Base-by-base conservation (phyloP, 2,113 vertebrate species). In the Mus pahari region DNA sequence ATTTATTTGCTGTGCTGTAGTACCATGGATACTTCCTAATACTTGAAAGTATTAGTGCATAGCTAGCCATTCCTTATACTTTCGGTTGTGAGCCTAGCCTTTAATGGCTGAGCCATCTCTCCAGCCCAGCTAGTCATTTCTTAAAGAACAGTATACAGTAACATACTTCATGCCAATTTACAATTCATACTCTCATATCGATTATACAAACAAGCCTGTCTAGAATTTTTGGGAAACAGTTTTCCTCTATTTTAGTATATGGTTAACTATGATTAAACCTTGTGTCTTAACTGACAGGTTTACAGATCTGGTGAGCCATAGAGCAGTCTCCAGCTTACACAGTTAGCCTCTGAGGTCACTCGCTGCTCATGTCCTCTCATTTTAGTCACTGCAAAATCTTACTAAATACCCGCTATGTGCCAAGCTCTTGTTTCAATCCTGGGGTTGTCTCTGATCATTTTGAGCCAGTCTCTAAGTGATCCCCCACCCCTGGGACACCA, bases 391-490 rank as follows among this genome's bases (percentile, higher is more conserved):
- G 55, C 33, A 89, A 96, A 70, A 89, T 91, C 53, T 82, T 94
- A 92, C 73, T 94, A 78, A 70, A 78, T 39, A 74, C 16, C 87
- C 89, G 70, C 86, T 84, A 68, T 71, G 6, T 84, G 26, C 28
- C 78, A 96, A 19, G 22, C 4, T 83, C 94, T 45, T 90, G 26
- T 73, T 66, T 88, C 89, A 82, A 45, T 90, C 19, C 36, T 86
- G 42, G 42, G 45, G 53, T 81, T 58, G 71, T 3, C 88, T 58
- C 33, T 70, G 53, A 90, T 55, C 68, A 81, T 26, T 75, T 86
- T 86, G 81, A 84, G 6, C 17, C 19, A 10, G 22, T 75, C 96
- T 94, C 39, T 36, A 55, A 92, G 96, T 96, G 97, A 42, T 84
- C 53, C 78, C 14, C 36, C 84, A 53, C 78, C 12, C n/a, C 88